Evolutionary conservation across 92 coral and sea anemone genomes (phyloP).

Genomic region (Phenganax subtilis): DNA sequence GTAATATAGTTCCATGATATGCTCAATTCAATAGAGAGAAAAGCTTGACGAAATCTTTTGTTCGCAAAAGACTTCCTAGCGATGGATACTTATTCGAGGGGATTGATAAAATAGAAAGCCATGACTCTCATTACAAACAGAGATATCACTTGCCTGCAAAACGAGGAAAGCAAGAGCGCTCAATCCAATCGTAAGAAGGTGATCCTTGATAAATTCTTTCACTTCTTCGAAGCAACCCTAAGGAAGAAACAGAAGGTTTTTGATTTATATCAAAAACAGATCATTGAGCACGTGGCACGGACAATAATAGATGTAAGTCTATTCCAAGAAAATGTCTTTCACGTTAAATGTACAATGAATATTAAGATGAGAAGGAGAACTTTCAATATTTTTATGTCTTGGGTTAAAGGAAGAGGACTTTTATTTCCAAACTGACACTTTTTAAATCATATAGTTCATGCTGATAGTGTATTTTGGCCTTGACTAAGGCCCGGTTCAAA

Average conservation of each 20-base stretch:
- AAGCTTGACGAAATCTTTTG: no score
- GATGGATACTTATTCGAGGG: background rate
- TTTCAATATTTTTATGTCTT: no score
- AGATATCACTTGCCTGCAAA: conserved; percentile 3
- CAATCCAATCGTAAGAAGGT: conserved; percentile 29
- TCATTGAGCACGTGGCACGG: background rate
- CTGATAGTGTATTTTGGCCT: no score
- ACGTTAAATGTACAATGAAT: no score
- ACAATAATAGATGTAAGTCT: background rate
- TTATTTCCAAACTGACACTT: no score
- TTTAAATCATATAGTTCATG: no score
- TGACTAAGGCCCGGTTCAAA: no score
- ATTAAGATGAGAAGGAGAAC: no score
- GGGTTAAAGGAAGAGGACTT: no score
- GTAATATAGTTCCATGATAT: no score
- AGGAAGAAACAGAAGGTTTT: background rate
- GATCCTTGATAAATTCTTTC: conserved; percentile 26
- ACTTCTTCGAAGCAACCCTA: conserved; percentile 33
- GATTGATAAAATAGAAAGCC: background rate
- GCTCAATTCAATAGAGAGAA: no score
- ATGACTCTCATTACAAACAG: background rate
- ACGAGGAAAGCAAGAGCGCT: conserved; percentile 12
- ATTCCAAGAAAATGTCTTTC: no score
- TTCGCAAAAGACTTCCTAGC: background rate
- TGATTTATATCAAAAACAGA: background rate